Percentiles rank a stretch among this genome's conserved stretches.
Conservation (phyloP, 2,888 invertebrate species). For the Tribolium freemani region DNA sequence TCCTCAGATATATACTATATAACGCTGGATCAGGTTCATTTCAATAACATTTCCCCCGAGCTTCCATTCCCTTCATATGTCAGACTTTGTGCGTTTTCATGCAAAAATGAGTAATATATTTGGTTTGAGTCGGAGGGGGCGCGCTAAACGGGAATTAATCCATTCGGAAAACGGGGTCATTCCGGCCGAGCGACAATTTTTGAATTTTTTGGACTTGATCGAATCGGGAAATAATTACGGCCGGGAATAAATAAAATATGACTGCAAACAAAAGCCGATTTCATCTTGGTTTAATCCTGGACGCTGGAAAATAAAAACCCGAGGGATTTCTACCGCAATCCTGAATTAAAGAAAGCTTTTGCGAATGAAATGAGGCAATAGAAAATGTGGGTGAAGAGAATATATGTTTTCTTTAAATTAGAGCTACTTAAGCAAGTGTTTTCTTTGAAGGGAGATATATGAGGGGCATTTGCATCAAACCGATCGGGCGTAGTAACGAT, state of each 20-base stretch:
- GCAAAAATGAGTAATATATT: slow-evolving; percentile 46
- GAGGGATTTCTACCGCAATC: slow-evolving; percentile 23
- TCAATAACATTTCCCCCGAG: slow-evolving; percentile 55
- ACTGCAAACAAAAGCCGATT: slow-evolving; percentile 28
- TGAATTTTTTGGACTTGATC: slow-evolving; percentile 9
- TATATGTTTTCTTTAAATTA: slow-evolving; percentile 47
- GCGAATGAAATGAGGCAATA: slow-evolving; percentile 40
- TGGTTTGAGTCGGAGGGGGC: background rate
- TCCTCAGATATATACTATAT: slow-evolving; percentile 45
- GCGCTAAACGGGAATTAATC: slow-evolving; percentile 29
- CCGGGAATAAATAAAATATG: slow-evolving; percentile 29
- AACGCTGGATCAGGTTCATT: slow-evolving; percentile 52
- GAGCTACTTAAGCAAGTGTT: slow-evolving; percentile 45
- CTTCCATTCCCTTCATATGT: slow-evolving; percentile 50
- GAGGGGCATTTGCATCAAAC: slow-evolving; percentile 45
- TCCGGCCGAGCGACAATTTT: slow-evolving; percentile 10
- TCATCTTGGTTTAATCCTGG: slow-evolving; percentile 34
- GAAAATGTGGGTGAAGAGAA: slow-evolving; percentile 35
- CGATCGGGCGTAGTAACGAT: slow-evolving; percentile 48
- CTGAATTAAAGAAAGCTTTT: slow-evolving; percentile 39
- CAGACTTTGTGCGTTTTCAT: slow-evolving; percentile 49
- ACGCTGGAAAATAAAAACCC: slow-evolving; percentile 22
- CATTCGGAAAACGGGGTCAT: slow-evolving; percentile 6
- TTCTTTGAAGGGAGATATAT: slow-evolving; percentile 44
- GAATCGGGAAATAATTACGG: slow-evolving; percentile 24